phyloP scores from a whole-genome alignment of 2,888 invertebrate genomes.

The Gerosis bhagava region DNA sequence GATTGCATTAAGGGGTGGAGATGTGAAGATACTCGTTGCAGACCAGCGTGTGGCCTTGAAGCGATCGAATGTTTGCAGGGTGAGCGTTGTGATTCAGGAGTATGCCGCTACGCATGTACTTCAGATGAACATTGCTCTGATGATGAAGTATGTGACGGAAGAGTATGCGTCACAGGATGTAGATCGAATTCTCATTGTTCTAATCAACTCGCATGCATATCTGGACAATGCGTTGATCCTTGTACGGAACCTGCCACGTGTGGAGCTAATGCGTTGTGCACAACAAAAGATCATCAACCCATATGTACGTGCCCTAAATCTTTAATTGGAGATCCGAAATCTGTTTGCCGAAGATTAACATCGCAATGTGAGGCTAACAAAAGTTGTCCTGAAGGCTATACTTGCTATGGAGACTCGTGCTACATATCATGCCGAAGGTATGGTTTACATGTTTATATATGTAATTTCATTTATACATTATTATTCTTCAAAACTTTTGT shows the following conservation, averaged over 20 bases:
- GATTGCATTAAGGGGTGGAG: conserved; percentile 88
- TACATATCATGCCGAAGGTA: conserved; percentile 90
- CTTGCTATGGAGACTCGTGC: conserved; percentile 90
- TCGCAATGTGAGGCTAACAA: conserved; percentile 84
- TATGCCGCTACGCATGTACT: conserved; percentile 92
- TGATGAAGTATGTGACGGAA: conserved; percentile 93
- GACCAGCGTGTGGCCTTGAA: conserved; percentile 90
- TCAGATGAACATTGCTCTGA: conserved; percentile 93
- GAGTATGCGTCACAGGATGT: conserved; percentile 91
- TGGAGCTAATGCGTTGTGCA: conserved; percentile 91
- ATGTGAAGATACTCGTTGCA: conserved; percentile 89
- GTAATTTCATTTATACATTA: too few relatives aligned
- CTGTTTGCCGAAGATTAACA: conserved; percentile 87
- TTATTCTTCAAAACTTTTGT: too few relatives aligned
- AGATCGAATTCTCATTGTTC: conserved; percentile 91
- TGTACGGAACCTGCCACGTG: conserved; percentile 91
- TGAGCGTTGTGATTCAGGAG: conserved; percentile 88
- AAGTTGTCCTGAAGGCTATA: conserved; percentile 87
- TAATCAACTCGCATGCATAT: conserved; percentile 86
- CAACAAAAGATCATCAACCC: conserved; percentile 86
- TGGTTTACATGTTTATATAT: too few relatives aligned
- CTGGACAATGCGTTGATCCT: conserved; percentile 90
- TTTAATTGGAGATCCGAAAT: conserved; percentile 88
- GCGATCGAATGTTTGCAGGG: conserved; percentile 89
- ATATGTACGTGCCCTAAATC: conserved; percentile 88